A percentile compares a stretch with the other conserved stretches of the same genome.
phyloP scores from a whole-genome alignment of 2,888 invertebrate genomes.

The Leuctra nigra region DNA sequence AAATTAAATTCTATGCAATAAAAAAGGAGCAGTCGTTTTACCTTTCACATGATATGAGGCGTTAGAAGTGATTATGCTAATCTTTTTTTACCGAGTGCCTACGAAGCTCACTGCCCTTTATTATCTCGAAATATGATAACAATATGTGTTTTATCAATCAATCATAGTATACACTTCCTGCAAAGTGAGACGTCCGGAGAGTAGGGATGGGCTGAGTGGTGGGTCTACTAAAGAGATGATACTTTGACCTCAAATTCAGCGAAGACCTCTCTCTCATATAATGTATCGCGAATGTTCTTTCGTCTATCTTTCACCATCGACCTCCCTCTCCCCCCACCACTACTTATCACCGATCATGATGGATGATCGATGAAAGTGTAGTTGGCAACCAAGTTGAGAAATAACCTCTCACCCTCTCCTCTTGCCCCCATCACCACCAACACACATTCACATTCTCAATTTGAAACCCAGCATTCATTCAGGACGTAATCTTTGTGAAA shows the following conservation, averaged over 20 bases:
- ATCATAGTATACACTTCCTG: conserved; percentile 2
- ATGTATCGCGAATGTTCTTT: background rate
- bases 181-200: background rate
- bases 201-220: too few species aligned
- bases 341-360: background rate
- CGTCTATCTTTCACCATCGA: conserved; percentile 1
- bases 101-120: background rate
- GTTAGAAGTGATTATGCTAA: too few species aligned
- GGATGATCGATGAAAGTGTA: conserved; percentile 1
- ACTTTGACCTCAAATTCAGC: background rate
- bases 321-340: background rate
- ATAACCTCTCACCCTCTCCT: too few species aligned
- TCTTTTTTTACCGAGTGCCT: too few species aligned
- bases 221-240: too few species aligned
- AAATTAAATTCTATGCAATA: too few species aligned
- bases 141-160: conserved; percentile 1
- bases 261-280: background rate
- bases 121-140: background rate
- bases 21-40: too few species aligned
- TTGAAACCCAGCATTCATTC: background rate
- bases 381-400: background rate
- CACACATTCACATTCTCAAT: background rate
- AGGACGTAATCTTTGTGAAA: background rate
- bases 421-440: too few species aligned
- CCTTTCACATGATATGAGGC: too few species aligned